phyloP scores from a whole-genome alignment of 2,888 invertebrate species.

The Drosophila limbata region DNA sequence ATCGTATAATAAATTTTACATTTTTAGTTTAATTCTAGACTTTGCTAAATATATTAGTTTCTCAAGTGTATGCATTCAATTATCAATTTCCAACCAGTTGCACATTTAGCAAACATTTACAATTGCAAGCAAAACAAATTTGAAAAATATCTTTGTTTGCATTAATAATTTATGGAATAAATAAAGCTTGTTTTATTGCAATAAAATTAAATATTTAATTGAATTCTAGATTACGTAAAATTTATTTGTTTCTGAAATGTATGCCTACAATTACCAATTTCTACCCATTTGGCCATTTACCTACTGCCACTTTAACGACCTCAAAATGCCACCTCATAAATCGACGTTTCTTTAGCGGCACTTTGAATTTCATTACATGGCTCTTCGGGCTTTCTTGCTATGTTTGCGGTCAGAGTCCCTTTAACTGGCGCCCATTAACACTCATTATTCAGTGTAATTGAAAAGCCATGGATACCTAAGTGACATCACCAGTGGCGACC shows the following conservation, averaged over 20 bases:
- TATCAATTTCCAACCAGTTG: too few species aligned
- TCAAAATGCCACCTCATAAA: conserved; percentile 11
- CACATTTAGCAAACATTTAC: too few species aligned
- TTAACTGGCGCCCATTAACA: conserved; percentile 41
- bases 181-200: too few species aligned
- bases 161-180: too few species aligned
- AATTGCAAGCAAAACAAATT: too few species aligned
- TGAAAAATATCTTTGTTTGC: too few species aligned
- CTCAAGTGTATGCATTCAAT: too few species aligned
- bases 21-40: too few species aligned
- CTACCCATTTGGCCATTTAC: not conserved
- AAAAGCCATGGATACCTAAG: conserved; percentile 50
- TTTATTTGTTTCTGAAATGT: conserved; percentile 4
- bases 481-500: conserved; percentile 48
- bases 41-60: too few species aligned
- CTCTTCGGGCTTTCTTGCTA: not conserved
- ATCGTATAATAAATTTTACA: too few species aligned
- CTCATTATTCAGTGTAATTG: conserved; percentile 57
- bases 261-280: conserved; percentile 2
- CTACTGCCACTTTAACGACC: conserved; percentile 14
- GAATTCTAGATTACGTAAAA: not conserved
- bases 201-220: conserved; percentile 1
- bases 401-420: conserved; percentile 30
- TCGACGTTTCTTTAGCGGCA: conserved; percentile 9
- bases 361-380: conserved; percentile 27